Evolutionary conservation across 35 echinoderm and acorn worm genomes (phyloP).

Genomic region (Strongylocentrotus purpuratus): DNA sequence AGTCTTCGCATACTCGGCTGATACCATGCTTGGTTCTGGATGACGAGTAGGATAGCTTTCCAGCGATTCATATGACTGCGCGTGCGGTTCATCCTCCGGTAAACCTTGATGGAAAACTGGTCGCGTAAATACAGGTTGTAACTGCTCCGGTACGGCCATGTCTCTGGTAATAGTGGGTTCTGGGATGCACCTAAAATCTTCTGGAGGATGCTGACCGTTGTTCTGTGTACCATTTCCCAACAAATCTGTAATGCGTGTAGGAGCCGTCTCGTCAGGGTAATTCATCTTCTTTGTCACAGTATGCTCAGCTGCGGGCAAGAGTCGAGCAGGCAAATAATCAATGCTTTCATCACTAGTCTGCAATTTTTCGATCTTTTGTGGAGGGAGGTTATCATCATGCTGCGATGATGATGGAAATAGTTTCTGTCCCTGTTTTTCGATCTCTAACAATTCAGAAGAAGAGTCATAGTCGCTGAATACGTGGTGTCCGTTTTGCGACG

Average conservation of each 20-base stretch:
- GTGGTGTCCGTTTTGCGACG: constrained; percentile 9
- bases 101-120: not conserved
- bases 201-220: not conserved
- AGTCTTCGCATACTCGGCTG: not conserved
- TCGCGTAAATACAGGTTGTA: not conserved
- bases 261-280: not conserved
- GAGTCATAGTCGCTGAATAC: constrained; percentile 28
- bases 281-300: not conserved
- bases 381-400: not conserved
- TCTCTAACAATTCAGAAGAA: constrained; percentile 28
- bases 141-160: not conserved
- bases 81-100: not conserved
- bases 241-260: not conserved
- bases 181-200: not conserved
- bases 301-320: not conserved
- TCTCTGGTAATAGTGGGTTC: not conserved
- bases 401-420: not conserved
- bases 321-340: not conserved
- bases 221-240: not conserved
- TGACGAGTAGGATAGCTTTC: not conserved
- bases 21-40: not conserved
- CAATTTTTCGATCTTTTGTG: not conserved
- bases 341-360: not conserved
- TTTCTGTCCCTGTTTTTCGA: constrained; percentile 13
- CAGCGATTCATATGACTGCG: not conserved